Evolutionary conservation across 2,797 vertebrate species (phyloP).

Genomic region (Todus mexicanus): DNA sequence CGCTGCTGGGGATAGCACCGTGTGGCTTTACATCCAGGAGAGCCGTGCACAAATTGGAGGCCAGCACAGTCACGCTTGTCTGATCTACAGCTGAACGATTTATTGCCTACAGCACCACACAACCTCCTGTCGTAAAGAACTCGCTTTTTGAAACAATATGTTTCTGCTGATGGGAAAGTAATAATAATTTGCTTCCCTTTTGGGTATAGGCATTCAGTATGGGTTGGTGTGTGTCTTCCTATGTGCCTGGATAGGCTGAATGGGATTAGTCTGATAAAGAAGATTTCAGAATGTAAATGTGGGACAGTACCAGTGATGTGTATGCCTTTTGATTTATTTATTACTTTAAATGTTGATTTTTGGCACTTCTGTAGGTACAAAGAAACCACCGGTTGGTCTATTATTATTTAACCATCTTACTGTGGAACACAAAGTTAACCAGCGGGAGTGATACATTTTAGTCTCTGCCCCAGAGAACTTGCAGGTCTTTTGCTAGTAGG

Average conservation of each 20-base stretch:
- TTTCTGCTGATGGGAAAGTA: not conserved
- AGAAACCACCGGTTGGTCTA: not conserved
- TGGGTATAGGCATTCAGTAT: not conserved
- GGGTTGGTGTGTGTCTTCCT: not conserved
- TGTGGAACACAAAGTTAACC: not conserved
- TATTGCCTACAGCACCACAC: not conserved
- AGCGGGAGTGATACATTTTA: not conserved
- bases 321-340: not conserved
- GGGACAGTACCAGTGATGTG: not conserved
- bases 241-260: not conserved
- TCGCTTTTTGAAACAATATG: not conserved
- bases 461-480: not conserved
- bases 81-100: not conserved
- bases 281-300: not conserved
- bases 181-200: not conserved
- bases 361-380: not conserved
- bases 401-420: not conserved
- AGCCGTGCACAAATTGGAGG: not conserved
- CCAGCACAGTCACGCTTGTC: not conserved
- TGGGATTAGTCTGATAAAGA: not conserved
- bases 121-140: accelerated
- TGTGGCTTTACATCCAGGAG: not conserved
- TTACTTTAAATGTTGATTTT: not conserved
- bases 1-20: not conserved
- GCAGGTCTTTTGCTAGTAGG: not conserved